A percentile compares a stretch with the other conserved stretches of the same genome.
Evolutionary conservation across 2,888 invertebrate species (phyloP).

Genomic region (Parochlus steinenii): DNA sequence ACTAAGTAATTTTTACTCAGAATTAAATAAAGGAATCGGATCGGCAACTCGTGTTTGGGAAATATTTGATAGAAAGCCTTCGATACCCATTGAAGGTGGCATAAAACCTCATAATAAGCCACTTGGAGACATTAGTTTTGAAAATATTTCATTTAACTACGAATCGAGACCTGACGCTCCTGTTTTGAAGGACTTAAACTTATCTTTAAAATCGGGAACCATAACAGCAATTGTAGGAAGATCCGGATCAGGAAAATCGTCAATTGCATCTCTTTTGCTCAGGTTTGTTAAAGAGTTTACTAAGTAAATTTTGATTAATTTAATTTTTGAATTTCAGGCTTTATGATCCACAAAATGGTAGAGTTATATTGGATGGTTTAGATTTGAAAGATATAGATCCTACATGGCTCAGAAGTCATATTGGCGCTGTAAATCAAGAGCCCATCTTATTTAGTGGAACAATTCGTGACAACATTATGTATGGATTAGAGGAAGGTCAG

Average conservation of each 20-base stretch:
- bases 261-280: constrained; percentile 67
- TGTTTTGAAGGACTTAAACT: constrained; percentile 47
- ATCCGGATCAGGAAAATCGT: constrained; percentile 92
- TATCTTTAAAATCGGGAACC: constrained; percentile 48
- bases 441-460: constrained; percentile 12
- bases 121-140: constrained; percentile 50
- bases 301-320: not conserved
- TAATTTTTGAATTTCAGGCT: constrained; percentile 36
- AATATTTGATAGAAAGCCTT: constrained; percentile 63
- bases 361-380: constrained; percentile 55
- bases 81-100: constrained; percentile 45
- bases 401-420: constrained; percentile 65
- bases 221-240: constrained; percentile 73
- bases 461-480: constrained; percentile 67
- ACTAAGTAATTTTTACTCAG: constrained; percentile 83
- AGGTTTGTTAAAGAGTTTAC: constrained; percentile 17
- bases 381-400: constrained; percentile 64
- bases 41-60: constrained; percentile 82
- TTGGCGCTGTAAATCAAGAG: constrained; percentile 81
- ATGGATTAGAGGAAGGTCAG: constrained; percentile 47
- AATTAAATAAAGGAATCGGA: constrained; percentile 84
- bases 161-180: constrained; percentile 40
- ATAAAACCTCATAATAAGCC: constrained; percentile 22
- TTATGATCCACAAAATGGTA: constrained; percentile 66
- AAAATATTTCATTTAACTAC: constrained; percentile 57